A percentile compares a stretch with the other conserved stretches of the same genome.
Evolutionary conservation across 2,888 invertebrate species (phyloP).

Genomic region (Homarus gammarus): DNA sequence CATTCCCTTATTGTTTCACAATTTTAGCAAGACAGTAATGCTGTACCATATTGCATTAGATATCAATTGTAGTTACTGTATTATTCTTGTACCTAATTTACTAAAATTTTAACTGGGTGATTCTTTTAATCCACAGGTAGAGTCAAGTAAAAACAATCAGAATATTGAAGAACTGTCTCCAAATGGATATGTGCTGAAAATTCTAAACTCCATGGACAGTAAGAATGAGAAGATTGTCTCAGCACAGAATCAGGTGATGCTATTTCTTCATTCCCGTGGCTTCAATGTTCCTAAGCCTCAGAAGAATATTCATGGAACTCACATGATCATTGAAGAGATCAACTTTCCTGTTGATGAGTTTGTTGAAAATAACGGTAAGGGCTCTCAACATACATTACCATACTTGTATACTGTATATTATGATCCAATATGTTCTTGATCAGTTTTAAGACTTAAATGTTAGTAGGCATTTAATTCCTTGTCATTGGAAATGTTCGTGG

Average conservation of each 20-base stretch:
- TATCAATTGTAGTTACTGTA: too few species aligned
- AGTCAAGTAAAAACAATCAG: neutral
- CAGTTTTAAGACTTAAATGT: too few species aligned
- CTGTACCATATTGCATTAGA: too few species aligned
- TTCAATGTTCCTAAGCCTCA: slow-evolving; percentile 87
- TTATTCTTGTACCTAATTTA: neutral
- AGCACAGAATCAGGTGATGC: slow-evolving; percentile 87
- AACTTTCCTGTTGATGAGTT: slow-evolving; percentile 78
- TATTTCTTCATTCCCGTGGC: slow-evolving; percentile 84
- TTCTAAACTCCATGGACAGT: slow-evolving; percentile 90
- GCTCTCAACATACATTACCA: too few species aligned
- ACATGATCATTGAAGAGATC: slow-evolving; percentile 71
- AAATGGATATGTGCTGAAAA: slow-evolving; percentile 85
- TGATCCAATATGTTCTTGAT: too few species aligned
- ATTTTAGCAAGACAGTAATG: neutral
- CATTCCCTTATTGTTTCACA: neutral
- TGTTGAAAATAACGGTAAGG: slow-evolving; percentile 24
- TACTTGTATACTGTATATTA: too few species aligned
- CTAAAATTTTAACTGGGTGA: neutral
- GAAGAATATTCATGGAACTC: slow-evolving; percentile 84
- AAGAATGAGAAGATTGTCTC: slow-evolving; percentile 85
- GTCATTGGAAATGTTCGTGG: too few species aligned
- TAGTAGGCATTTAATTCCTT: too few species aligned
- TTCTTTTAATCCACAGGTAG: neutral
- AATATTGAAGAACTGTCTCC: slow-evolving; percentile 74